phyloP scores from a whole-genome alignment of 2,888 invertebrate genomes.

The Microchrysa polita region DNA sequence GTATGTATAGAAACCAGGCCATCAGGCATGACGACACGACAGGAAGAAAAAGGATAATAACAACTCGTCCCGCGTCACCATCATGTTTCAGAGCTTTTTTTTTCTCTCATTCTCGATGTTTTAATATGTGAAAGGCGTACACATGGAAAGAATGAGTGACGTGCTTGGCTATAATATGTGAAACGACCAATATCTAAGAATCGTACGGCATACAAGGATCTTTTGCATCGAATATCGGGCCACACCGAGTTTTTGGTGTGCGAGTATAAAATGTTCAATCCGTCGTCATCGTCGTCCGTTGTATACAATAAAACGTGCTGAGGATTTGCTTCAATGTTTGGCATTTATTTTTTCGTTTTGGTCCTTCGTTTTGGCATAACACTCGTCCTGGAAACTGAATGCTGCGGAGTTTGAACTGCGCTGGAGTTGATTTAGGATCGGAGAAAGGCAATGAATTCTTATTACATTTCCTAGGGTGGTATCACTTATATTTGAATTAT shows the following conservation, averaged over 20 bases:
- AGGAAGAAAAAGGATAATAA: neutral
- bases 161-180: slow-evolving; percentile 32
- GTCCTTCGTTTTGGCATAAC: neutral
- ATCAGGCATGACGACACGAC: no score
- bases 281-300: no score
- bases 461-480: slow-evolving; percentile 22
- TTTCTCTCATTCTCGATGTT: slow-evolving; percentile 22
- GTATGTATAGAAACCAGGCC: neutral
- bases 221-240: neutral
- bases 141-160: slow-evolving; percentile 42
- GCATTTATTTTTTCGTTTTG: neutral
- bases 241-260: neutral
- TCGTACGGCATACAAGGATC: neutral
- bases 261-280: neutral
- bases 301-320: slow-evolving; percentile 35
- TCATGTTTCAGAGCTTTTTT: slow-evolving; percentile 20
- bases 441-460: slow-evolving; percentile 41
- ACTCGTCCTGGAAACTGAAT: neutral
- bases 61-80: neutral
- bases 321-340: slow-evolving; percentile 39
- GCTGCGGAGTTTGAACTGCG: no score
- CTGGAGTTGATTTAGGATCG: slow-evolving; percentile 41
- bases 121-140: slow-evolving; percentile 48
- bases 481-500: slow-evolving; percentile 31
- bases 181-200: slow-evolving; percentile 4